Percentiles rank a stretch among this genome's conserved stretches.
Conservation (phyloP, 2,797 vertebrate genomes). For the Sylvilagus floridanus region DNA sequence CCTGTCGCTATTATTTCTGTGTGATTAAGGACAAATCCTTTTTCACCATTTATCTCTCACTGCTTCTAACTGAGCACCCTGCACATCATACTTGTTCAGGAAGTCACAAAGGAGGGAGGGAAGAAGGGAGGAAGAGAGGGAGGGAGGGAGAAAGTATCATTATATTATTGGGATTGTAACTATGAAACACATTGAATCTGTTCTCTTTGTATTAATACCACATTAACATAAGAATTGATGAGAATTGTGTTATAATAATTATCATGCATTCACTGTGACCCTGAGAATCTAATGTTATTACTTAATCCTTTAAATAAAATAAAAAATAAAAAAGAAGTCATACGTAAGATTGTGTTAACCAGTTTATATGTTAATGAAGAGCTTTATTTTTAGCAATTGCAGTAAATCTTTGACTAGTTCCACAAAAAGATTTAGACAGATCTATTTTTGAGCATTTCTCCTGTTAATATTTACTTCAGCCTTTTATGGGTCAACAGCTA, state of each 20-base stretch:
- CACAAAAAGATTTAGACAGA: conserved; percentile 37
- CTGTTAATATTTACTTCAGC: conserved; percentile 68
- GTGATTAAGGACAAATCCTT: not conserved
- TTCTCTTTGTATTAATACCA: too few relatives aligned
- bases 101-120: too few relatives aligned
- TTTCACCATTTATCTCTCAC: not conserved
- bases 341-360: not conserved
- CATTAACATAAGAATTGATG: too few relatives aligned
- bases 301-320: too few relatives aligned
- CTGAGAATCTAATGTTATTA: too few relatives aligned
- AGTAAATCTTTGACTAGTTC: conserved; percentile 55
- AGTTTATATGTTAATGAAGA: conserved; percentile 54
- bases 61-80: not conserved
- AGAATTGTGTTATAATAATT: too few relatives aligned
- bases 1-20: not conserved
- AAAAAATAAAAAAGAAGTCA: not conserved
- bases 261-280: too few relatives aligned
- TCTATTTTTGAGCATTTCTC: conserved; percentile 55
- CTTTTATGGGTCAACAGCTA: conserved; percentile 31
- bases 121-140: too few relatives aligned
- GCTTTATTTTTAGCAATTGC: not conserved
- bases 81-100: not conserved
- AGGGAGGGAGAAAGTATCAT: too few relatives aligned
- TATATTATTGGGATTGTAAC: too few relatives aligned
- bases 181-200: too few relatives aligned